Percentiles rank a stretch among this genome's conserved stretches.
Evolutionary conservation across 2,113 vertebrate genomes (phyloP).

Genomic region (Erythrolamprus reginae): DNA sequence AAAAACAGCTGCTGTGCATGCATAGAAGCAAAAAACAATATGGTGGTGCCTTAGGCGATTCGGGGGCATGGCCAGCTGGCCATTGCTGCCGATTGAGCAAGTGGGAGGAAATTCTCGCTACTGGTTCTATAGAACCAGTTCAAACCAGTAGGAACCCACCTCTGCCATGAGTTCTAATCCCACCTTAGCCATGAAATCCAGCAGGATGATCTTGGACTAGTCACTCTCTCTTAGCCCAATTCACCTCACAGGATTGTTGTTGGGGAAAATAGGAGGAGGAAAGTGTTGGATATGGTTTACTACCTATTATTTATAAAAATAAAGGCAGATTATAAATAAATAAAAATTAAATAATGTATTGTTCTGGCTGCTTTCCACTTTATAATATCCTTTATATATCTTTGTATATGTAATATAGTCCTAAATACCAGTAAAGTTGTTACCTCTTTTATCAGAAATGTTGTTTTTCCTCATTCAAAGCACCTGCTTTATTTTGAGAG

Average conservation of each 20-base stretch:
- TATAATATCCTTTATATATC: slow-evolving; percentile 20
- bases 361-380: neutral
- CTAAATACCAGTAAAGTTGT: slow-evolving; percentile 24
- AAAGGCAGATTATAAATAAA: neutral
- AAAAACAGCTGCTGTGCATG: too few relatives aligned
- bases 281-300: neutral
- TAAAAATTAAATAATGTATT: neutral
- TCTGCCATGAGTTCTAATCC: neutral
- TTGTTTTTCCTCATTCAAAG: slow-evolving; percentile 41
- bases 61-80: too few relatives aligned
- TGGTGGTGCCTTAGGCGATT: too few relatives aligned
- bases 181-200: neutral
- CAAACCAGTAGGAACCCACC: too few relatives aligned
- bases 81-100: too few relatives aligned
- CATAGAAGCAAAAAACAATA: too few relatives aligned
- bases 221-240: neutral
- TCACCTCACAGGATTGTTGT: neutral
- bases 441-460: slow-evolving; percentile 1
- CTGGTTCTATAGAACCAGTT: too few relatives aligned
- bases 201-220: neutral
- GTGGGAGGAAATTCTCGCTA: too few relatives aligned
- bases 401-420: slow-evolving; percentile 42
- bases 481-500: slow-evolving; percentile 17
- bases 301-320: neutral
- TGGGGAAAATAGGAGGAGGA: neutral